phyloP scores from a whole-genome alignment of 2,113 vertebrate species.

The Labrus mixtus region DNA sequence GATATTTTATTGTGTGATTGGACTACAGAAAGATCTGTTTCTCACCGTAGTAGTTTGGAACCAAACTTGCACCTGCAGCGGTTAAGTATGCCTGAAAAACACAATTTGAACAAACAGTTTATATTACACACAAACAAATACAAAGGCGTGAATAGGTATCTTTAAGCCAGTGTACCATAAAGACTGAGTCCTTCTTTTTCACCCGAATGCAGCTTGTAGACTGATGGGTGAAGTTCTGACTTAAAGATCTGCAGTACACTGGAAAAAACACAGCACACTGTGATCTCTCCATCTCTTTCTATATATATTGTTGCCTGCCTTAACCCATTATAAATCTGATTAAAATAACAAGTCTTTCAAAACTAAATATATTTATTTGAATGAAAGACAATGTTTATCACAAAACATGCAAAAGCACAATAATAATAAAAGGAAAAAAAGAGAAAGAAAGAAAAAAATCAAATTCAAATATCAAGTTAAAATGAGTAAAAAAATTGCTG shows the following conservation, averaged over 20 bases:
- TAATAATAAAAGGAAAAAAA: neutral
- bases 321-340: neutral
- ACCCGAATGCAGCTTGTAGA: slow-evolving; percentile 93
- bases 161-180: slow-evolving; percentile 82
- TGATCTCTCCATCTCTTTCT: slow-evolving; percentile 2
- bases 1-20: neutral
- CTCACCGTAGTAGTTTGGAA: slow-evolving; percentile 81
- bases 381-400: neutral
- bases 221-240: slow-evolving; percentile 94
- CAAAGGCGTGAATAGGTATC: neutral
- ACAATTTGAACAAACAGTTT: neutral
- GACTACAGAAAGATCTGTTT: slow-evolving; percentile 1
- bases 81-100: slow-evolving; percentile 79
- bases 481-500: no score
- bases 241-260: slow-evolving; percentile 98
- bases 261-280: slow-evolving; percentile 47
- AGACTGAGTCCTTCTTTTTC: slow-evolving; percentile 97
- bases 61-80: slow-evolving; percentile 83
- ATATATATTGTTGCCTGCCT: neutral
- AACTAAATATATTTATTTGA: neutral
- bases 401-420: neutral
- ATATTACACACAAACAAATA: neutral
- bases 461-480: no score
- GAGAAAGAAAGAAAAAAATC: neutral
- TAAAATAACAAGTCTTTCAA: neutral